Percentiles rank a stretch among this genome's conserved stretches.
Conservation (phyloP, 92 coral and sea anemone species). For the Palythoa grandis region DNA sequence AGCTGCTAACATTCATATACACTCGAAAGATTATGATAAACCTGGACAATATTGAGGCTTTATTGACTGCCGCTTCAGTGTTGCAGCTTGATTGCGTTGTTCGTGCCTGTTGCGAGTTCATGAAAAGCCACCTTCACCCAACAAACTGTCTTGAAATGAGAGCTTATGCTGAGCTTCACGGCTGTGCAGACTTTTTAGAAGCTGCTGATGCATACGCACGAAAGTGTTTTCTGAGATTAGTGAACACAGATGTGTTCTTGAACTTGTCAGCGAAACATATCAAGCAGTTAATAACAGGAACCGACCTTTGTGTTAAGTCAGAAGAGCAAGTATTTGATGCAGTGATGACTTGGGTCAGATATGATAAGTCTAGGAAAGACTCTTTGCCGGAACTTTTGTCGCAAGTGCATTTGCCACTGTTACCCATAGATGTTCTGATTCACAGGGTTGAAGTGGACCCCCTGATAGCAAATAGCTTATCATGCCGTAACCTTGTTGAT, state of each 20-base stretch:
- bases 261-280: slow-evolving; percentile 80
- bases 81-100: slow-evolving; percentile 92
- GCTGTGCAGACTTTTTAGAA: slow-evolving; percentile 79
- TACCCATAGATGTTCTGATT: slow-evolving; percentile 72
- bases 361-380: slow-evolving; percentile 66
- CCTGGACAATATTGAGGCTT: slow-evolving; percentile 87
- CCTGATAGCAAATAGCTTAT: slow-evolving; percentile 63
- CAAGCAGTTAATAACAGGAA: slow-evolving; percentile 74
- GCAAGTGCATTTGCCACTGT: slow-evolving; percentile 82
- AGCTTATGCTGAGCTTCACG: slow-evolving; percentile 91
- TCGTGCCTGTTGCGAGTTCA: slow-evolving; percentile 94
- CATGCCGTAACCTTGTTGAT: slow-evolving; percentile 86
- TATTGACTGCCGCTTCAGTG: slow-evolving; percentile 90
- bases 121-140: slow-evolving; percentile 86
- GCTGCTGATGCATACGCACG: slow-evolving; percentile 86
- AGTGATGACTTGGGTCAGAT: slow-evolving; percentile 80
- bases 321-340: slow-evolving; percentile 95
- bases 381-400: slow-evolving; percentile 71
- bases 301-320: slow-evolving; percentile 71
- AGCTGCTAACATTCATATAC: slow-evolving; percentile 82
- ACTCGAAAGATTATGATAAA: slow-evolving; percentile 86
- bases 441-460: slow-evolving; percentile 73
- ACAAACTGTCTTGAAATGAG: slow-evolving; percentile 95
- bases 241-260: slow-evolving; percentile 81
- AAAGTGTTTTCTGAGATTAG: slow-evolving; percentile 70